Evolutionary conservation across 1,140 invertebrate genomes (phyloP).

Genomic region (Formica selysi): DNA sequence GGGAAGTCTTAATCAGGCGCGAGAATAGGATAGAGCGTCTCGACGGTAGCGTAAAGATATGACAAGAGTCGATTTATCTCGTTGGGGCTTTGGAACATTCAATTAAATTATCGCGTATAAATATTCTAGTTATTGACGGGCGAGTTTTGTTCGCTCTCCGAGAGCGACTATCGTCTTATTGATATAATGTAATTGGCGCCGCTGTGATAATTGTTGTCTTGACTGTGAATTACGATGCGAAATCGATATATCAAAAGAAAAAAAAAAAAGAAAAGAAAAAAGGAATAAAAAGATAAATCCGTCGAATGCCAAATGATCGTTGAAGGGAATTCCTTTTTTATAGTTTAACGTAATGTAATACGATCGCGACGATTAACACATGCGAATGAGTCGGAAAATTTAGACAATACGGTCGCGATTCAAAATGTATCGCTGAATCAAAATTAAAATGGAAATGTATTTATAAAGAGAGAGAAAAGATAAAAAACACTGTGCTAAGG

Average conservation of each 20-base stretch:
- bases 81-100: not conserved
- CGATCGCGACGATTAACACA: not conserved
- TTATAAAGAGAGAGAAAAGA: no score
- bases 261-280: no score
- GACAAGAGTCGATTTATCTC: constrained; percentile 2
- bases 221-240: constrained; percentile 34
- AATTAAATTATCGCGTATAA: constrained; percentile 25
- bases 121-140: constrained; percentile 22
- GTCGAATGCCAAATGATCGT: constrained; percentile 53
- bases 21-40: constrained; percentile 15
- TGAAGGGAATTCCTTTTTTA: not conserved
- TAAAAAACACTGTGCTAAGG: not conserved
- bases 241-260: not conserved
- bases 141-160: not conserved
- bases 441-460: constrained; percentile 3
- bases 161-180: not conserved
- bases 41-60: not conserved
- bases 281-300: not conserved
- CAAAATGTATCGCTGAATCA: constrained; percentile 11
- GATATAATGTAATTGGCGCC: constrained; percentile 23
- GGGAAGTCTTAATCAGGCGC: constrained; percentile 4
- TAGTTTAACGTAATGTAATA: not conserved
- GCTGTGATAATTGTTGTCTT: constrained; percentile 54
- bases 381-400: not conserved
- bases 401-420: not conserved